Conservation (phyloP, 2,797 vertebrate genomes). For the Helostoma temminkii region DNA sequence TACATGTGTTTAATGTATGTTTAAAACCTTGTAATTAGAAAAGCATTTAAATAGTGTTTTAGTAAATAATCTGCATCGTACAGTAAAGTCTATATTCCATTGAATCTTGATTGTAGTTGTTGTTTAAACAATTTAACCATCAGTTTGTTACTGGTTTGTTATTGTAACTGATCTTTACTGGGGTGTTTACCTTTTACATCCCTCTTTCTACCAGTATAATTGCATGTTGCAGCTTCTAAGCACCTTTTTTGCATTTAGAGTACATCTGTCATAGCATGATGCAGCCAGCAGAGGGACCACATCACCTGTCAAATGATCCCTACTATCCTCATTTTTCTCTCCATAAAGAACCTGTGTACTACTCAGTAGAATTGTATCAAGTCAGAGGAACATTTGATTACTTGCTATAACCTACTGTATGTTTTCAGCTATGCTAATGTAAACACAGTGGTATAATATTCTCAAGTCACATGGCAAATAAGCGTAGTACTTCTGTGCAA, state of each 20-base stretch:
- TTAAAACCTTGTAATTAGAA: constrained; percentile 2
- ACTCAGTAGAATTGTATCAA: constrained; percentile 11
- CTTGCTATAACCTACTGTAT: constrained; percentile 7
- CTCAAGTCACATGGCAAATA: constrained; percentile 20
- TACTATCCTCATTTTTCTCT: constrained; percentile 19
- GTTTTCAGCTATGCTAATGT: constrained; percentile 7
- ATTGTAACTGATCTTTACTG: background rate
- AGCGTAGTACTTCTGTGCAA: constrained; percentile 7
- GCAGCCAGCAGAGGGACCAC: constrained; percentile 71
- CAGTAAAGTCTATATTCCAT: background rate
- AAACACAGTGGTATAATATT: constrained; percentile 10
- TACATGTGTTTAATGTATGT: background rate
- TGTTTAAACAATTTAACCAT: constrained; percentile 5
- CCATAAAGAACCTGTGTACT: constrained; percentile 8
- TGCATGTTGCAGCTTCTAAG: background rate
- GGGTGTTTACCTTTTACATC: background rate
- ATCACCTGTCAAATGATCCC: constrained; percentile 4
- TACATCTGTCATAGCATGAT: constrained; percentile 17
- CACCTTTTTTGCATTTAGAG: background rate
- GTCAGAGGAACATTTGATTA: constrained; percentile 14
- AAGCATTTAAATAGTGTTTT: background rate
- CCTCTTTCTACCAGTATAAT: background rate
- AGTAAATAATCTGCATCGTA: background rate
- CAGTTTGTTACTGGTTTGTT: background rate
- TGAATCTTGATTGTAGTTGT: background rate